These are phyloP conservation scores for Darevskia mixta DNA, from an alignment of 2,797 vertebrate species.

Conservation along the genomic window DNA sequence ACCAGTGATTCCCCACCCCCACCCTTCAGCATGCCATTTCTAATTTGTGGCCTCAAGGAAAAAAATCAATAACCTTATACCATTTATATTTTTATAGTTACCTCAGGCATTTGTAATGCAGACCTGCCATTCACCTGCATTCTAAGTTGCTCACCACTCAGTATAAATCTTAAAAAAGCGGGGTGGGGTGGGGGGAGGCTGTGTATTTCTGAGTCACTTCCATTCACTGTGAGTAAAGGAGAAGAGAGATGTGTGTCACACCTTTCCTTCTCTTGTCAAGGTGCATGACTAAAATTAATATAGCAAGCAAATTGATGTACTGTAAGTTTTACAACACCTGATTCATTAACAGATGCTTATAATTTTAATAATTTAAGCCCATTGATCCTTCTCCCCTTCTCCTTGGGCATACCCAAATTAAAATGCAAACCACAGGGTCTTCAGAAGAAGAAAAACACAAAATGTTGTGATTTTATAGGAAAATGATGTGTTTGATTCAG, in stretches of 20 bases:
- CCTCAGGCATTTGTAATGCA: slow-evolving; percentile 63
- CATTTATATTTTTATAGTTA: slow-evolving; percentile 69
- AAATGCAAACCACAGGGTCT: slow-evolving; percentile 54
- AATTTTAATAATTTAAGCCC: slow-evolving; percentile 63
- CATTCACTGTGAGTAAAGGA: slow-evolving; percentile 49
- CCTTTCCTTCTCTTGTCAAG: slow-evolving; percentile 38
- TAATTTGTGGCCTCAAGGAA: slow-evolving; percentile 76
- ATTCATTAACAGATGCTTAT: background rate
- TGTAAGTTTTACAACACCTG: slow-evolving; percentile 46
- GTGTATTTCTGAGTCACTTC: slow-evolving; percentile 60
- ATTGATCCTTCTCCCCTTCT: slow-evolving; percentile 48
- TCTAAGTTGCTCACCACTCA: slow-evolving; percentile 31
- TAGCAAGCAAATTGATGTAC: slow-evolving; percentile 55
- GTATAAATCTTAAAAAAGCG: slow-evolving; percentile 68
- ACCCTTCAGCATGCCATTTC: slow-evolving; percentile 73
- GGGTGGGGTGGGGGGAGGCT: background rate
- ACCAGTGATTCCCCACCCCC: slow-evolving; percentile 69
- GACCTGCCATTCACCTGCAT: slow-evolving; percentile 73
- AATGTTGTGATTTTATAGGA: slow-evolving; percentile 59
- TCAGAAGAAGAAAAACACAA: slow-evolving; percentile 53
- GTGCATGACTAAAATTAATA: slow-evolving; percentile 51
- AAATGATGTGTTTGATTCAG: slow-evolving; percentile 60
- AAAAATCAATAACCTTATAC: slow-evolving; percentile 70
- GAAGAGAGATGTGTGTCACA: slow-evolving; percentile 43
- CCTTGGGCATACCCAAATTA: background rate